Percentiles rank a stretch among this genome's conserved stretches.
phyloP scores from a whole-genome alignment of 2,113 vertebrate species.

The Dunckerocampus dactyliophorus region DNA sequence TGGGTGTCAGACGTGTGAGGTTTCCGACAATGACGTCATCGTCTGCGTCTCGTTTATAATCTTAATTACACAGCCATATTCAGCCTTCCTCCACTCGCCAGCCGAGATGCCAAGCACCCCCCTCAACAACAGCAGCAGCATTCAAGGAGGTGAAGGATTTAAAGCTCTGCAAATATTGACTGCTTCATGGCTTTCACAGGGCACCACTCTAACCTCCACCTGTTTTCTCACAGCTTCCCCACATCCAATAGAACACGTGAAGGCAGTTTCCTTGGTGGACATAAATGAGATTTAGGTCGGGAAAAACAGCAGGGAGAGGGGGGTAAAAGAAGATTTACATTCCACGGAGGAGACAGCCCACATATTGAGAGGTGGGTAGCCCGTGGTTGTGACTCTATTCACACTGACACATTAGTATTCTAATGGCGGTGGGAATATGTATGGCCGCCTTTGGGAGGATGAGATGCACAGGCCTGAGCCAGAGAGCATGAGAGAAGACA shows the following conservation, averaged over 20 bases:
- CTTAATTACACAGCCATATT: conserved; percentile 53
- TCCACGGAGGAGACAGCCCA: conserved; percentile 39
- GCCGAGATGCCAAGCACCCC: conserved; percentile 52
- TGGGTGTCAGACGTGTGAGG: neutral
- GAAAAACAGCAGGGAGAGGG: conserved; percentile 18
- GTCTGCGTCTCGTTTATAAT: conserved; percentile 37
- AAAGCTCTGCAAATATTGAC: conserved; percentile 56
- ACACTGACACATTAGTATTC: conserved; percentile 53
- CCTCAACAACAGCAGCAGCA: conserved; percentile 60
- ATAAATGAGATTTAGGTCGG: conserved; percentile 19
- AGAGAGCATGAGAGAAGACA: conserved; percentile 25
- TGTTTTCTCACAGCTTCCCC: conserved; percentile 21
- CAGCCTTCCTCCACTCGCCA: conserved; percentile 45
- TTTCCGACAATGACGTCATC: conserved; percentile 20
- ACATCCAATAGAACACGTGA: neutral
- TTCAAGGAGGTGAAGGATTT: conserved; percentile 58
- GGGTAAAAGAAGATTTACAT: conserved; percentile 42
- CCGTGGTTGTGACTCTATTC: conserved; percentile 34
- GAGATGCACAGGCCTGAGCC: conserved; percentile 33
- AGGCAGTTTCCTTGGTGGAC: conserved; percentile 16
- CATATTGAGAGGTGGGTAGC: conserved; percentile 52
- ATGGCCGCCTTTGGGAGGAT: conserved; percentile 24
- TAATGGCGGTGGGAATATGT: conserved; percentile 56
- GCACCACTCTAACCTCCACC: conserved; percentile 40
- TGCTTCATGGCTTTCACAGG: conserved; percentile 24